Base-by-base conservation (phyloP, 2,888 invertebrate species). In the Caradrina kadenii region DNA sequence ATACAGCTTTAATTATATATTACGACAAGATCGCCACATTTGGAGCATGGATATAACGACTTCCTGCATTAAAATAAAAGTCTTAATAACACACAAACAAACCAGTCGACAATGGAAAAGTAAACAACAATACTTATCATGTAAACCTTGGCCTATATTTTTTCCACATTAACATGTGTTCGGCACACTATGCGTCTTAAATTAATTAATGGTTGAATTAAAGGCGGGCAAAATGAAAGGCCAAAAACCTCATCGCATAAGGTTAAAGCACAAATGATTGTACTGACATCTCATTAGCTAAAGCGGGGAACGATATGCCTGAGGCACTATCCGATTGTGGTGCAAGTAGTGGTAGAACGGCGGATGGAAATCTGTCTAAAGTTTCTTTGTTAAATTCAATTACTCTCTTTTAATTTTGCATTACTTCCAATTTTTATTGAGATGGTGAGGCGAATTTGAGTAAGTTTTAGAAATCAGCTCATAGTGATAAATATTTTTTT, bases 271-370 rank as follows among this genome's bases (percentile, higher is more conserved):
- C 92, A 94, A 95, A 95, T 95, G 94, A 94, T 95, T 95, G 94
- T 94, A 93, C 95, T 95, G 95, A 95, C 95, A 95, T 95, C 95
- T 95, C 95, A 95, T 95, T 95, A 95, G 94, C 94, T 94, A 93
- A 84, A 94, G 93, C 94, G 93, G 92, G 87, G 93, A 93, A 91
- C 93, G 88, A 88, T 89, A 87, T 85, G 93, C 94, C 94, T 80
- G 81, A 76, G 93, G 94, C 93, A 88, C 89, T 91, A 91, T 91
- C 87, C 77, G 79, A 64, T 62, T 56, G 72, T 73, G 85, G 86
- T 45, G 0, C 76, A 75, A 84, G 83, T 70, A 21, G 81, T 11
- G 48, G 67, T 85, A 63, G 72, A 15, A 4, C 8, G 73, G 85
- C 84, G 86, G 58, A 4, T 19, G 11, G 21, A 2, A 19, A 49